Conservation (phyloP, 2,888 invertebrate species). For the Nasonia oneida region DNA sequence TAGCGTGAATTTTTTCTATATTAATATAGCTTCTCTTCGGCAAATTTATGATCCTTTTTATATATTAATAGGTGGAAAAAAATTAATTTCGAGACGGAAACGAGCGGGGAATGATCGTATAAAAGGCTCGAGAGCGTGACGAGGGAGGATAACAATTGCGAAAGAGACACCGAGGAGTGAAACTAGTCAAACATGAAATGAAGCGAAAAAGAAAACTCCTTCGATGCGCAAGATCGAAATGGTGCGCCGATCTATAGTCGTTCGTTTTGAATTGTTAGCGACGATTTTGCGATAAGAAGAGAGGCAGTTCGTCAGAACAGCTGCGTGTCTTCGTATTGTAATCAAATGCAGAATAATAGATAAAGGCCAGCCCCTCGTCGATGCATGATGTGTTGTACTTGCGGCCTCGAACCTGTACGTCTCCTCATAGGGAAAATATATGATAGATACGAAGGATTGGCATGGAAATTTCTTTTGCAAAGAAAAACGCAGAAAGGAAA, state of each 20-base stretch:
- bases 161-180: conserved; percentile 42
- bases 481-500: background rate
- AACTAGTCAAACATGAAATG: conserved; percentile 61
- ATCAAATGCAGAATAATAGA: conserved; percentile 9
- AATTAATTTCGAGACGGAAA: conserved; percentile 37
- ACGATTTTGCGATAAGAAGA: conserved; percentile 24
- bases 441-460: conserved; percentile 52
- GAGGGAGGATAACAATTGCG: conserved; percentile 40
- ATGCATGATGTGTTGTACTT: conserved; percentile 24
- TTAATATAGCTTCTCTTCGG: conserved; percentile 57
- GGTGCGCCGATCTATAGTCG: conserved; percentile 15
- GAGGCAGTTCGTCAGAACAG: background rate
- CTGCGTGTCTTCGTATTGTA: conserved; percentile 11
- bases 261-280: conserved; percentile 26
- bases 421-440: conserved; percentile 25
- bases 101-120: conserved; percentile 48
- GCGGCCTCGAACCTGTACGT: conserved; percentile 34
- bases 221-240: conserved; percentile 12
- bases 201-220: conserved; percentile 53
- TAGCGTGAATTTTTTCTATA: conserved; percentile 61
- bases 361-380: conserved; percentile 46
- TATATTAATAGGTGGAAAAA: conserved; percentile 48
- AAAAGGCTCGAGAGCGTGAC: conserved; percentile 32
- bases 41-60: conserved; percentile 60
- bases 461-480: conserved; percentile 42